Evolutionary conservation across 2,888 invertebrate genomes (phyloP), one percentile per base, ranked within the genome.

Genomic region (Ornithoptera alexandrae): DNA sequence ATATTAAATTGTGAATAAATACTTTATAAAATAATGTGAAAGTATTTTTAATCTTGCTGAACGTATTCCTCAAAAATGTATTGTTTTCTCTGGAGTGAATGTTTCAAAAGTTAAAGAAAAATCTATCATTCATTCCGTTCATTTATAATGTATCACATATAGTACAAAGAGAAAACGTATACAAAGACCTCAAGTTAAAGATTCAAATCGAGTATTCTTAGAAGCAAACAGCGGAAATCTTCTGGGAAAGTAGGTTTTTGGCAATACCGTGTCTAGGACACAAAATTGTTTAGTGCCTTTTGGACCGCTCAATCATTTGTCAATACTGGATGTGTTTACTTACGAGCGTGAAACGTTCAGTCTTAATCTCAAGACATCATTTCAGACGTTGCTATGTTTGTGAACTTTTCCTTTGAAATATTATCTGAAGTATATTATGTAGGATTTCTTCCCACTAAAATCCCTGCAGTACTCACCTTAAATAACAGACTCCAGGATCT

Each of bases 141-240:
- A 50, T 50, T 17, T 39, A 36, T 20, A 65, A 65, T 65, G 57
- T 61, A 57, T 46, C 46, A 62, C n/a, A 22, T 62, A 50, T 20
- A 65, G 15, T 10, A 42, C 65, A 59, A 62, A 10, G 36, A 42
- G 61, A 50, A 58, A 69, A 69, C 42, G 61, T 20, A n/a, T 22
- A 24, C 20, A 57, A 57, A 65, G 69, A 57, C 24, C 36, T 17
- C 39, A 17, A 22, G 65, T 69, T 65, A 69, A 22, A 62, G 65
- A 69, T 69, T 69, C 69, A 69, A 62, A 62, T 62, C 62, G 50
- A 39, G 66, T 65, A 56, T 69, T 62, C 18, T 8, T 22, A 39
- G 24, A 60, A n/a, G n/a, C n/a, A 58, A 65, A 62, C 30, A 65
- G 20, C 56, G 46, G 10, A 42, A 36, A 65, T 62, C 62, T 57